These are phyloP conservation scores for Aleadryas rufinucha DNA, from an alignment of 2,113 vertebrate species.

Conservation along the genomic window DNA sequence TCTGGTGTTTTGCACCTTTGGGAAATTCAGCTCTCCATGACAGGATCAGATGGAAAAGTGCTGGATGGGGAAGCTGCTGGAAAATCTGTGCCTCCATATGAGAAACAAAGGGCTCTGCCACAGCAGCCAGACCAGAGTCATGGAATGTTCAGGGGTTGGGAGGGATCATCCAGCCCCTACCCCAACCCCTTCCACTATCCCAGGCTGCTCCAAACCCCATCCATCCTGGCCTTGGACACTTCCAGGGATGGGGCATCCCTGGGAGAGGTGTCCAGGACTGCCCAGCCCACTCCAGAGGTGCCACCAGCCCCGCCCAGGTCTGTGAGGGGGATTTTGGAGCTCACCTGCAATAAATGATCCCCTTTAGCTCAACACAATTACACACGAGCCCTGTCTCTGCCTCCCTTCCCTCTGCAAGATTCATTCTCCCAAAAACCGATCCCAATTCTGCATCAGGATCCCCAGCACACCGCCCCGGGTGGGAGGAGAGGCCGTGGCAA, in stretches of 20 bases:
- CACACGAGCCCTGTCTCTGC: not conserved
- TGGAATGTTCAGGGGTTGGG: not conserved
- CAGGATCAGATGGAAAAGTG: no score
- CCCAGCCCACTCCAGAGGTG: not conserved
- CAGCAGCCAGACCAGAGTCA: not conserved
- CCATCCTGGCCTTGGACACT: not conserved
- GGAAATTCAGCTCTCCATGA: not conserved
- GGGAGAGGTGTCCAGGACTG: not conserved
- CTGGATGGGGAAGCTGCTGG: not conserved
- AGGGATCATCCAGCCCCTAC: not conserved
- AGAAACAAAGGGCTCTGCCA: not conserved
- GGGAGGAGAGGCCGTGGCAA: not conserved
- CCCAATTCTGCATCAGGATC: rapidly evolving
- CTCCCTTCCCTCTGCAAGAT: not conserved
- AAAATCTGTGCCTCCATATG: not conserved
- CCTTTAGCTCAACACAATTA: not conserved
- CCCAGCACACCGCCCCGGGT: not conserved
- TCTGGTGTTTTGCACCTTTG: not conserved
- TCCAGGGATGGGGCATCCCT: not conserved
- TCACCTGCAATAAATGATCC: not conserved
- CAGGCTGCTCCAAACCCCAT: not conserved
- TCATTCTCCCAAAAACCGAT: not conserved
- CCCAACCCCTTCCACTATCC: not conserved
- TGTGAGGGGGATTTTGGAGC: not conserved
- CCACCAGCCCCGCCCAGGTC: not conserved